Evolutionary conservation across 2,113 vertebrate species (phyloP).

Genomic region (Dendrocopos noguchii): DNA sequence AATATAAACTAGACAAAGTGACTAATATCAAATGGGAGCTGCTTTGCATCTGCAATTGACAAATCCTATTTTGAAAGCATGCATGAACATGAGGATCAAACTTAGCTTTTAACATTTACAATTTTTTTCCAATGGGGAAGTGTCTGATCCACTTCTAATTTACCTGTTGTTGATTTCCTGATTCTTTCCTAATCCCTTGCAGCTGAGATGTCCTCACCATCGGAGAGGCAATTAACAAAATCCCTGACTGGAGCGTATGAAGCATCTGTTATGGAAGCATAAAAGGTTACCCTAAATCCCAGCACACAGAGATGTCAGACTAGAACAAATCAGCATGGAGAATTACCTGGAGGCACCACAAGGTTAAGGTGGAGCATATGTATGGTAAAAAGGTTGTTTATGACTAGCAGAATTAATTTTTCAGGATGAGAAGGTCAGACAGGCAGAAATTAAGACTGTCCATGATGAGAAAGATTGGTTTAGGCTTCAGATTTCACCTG

Average conservation of each 20-base stretch:
- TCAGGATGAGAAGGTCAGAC: conserved; percentile 4
- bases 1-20: conserved; percentile 70
- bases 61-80: conserved; percentile 76
- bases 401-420: conserved; percentile 52
- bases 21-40: conserved; percentile 62
- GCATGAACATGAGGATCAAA: conserved; percentile 71
- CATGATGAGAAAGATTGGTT: neutral
- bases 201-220: conserved; percentile 59
- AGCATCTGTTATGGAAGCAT: conserved; percentile 66
- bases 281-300: conserved; percentile 75
- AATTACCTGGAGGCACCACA: conserved; percentile 20
- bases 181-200: conserved; percentile 66
- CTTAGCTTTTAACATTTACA: conserved; percentile 70
- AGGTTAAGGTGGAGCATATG: conserved; percentile 41
- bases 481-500: conserved; percentile 5
- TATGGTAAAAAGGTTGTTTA: conserved; percentile 14
- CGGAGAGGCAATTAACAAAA: conserved; percentile 73
- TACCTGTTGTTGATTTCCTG: conserved; percentile 74
- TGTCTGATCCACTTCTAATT: conserved; percentile 73
- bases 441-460: conserved; percentile 10
- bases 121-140: conserved; percentile 55
- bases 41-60: conserved; percentile 73
- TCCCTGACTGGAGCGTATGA: conserved; percentile 44
- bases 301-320: conserved; percentile 55
- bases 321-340: conserved; percentile 47